These are phyloP conservation scores for Boloria euphrosyne DNA, from an alignment of 2,888 invertebrate species.

Conservation along the genomic window DNA sequence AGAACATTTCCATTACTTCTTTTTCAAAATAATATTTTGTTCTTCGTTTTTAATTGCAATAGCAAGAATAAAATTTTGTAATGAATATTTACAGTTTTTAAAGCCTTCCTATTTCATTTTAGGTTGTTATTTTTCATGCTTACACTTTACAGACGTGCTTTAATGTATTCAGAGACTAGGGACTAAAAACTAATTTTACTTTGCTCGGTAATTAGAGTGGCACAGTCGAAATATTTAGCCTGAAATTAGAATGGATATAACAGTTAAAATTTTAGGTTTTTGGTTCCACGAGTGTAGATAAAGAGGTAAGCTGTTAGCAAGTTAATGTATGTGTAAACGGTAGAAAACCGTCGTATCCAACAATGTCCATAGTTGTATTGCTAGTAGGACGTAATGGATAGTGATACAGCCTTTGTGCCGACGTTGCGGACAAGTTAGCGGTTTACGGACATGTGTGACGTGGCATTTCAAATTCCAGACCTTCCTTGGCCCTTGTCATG, in stretches of 20 bases:
- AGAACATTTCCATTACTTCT: neutral
- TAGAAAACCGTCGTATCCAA: constrained; percentile 34
- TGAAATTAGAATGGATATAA: constrained; percentile 17
- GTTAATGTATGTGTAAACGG: constrained; percentile 36
- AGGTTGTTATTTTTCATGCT: neutral
- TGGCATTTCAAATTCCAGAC: constrained; percentile 38
- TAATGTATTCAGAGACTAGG: constrained; percentile 9
- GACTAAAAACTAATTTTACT: constrained; percentile 16
- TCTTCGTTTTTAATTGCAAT: neutral
- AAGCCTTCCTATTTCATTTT: too few relatives aligned
- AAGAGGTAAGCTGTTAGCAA: constrained; percentile 22
- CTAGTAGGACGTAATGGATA: constrained; percentile 34
- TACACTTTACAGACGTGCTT: neutral
- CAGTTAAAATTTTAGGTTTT: constrained; percentile 14
- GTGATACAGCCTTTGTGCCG: constrained; percentile 36
- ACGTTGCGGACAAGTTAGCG: constrained; percentile 43
- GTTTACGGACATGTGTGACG: constrained; percentile 42
- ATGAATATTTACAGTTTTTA: too few relatives aligned
- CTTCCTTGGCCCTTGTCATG: constrained; percentile 34
- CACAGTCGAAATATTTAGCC: constrained; percentile 14
- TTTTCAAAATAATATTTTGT: neutral
- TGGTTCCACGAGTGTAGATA: constrained; percentile 11
- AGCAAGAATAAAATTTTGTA: too few relatives aligned
- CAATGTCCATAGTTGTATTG: constrained; percentile 35
- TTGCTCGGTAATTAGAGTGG: constrained; percentile 17